Evolutionary conservation across 2,113 vertebrate species (phyloP).

Genomic region (Rattus norvegicus): DNA sequence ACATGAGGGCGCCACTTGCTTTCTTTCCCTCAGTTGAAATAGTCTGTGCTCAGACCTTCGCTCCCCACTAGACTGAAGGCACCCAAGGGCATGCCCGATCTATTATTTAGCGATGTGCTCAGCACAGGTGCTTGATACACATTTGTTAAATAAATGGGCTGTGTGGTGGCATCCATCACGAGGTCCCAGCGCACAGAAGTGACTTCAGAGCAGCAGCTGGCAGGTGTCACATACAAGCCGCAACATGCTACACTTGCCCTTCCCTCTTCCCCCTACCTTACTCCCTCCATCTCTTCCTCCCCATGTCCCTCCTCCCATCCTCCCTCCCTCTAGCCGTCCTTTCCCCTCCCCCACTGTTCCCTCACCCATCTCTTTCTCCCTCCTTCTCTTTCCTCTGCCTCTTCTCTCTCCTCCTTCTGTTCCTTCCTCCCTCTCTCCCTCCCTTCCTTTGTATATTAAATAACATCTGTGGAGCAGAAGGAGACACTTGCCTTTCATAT

Average conservation of each 20-base stretch:
- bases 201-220: background rate
- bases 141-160: background rate
- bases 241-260: no score
- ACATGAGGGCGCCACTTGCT: background rate
- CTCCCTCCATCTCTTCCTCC: no score
- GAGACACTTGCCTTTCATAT: background rate
- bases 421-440: background rate
- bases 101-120: background rate
- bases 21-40: constrained; percentile 8
- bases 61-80: background rate
- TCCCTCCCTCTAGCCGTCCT: no score
- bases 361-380: no score
- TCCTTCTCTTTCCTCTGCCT: no score
- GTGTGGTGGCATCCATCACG: background rate
- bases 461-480: no score
- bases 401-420: background rate
- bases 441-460: background rate
- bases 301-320: rapidly evolving
- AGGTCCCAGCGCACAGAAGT: background rate
- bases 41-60: background rate
- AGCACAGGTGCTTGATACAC: background rate
- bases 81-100: background rate
- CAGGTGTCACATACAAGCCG: rapidly evolving
- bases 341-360: background rate
- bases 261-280: no score